phyloP scores from a whole-genome alignment of 2,888 invertebrate species.

The Byasa hedistus region DNA sequence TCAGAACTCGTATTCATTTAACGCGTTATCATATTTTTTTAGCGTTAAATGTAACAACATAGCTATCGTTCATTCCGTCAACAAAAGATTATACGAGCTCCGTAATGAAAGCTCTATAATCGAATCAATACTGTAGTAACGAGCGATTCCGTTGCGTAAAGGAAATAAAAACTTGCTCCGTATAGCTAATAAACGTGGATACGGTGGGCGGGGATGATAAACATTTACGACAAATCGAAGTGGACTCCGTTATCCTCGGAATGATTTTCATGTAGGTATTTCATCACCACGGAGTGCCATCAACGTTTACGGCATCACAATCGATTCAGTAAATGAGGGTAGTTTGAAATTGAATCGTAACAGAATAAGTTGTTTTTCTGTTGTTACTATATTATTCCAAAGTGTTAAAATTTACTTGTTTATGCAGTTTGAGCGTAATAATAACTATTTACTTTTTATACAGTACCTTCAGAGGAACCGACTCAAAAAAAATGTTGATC shows the following conservation, averaged over 20 bases:
- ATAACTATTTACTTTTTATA: too few species aligned
- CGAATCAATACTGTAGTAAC: conserved; percentile 22
- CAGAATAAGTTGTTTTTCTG: not conserved
- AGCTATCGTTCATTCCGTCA: conserved; percentile 7
- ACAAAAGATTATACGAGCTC: conserved; percentile 10
- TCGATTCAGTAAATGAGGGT: conserved; percentile 10
- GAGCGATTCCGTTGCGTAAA: conserved; percentile 19
- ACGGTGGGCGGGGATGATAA: conserved; percentile 23
- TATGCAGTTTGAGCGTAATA: too few species aligned
- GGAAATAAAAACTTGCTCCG: conserved; percentile 22
- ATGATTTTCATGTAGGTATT: conserved; percentile 19
- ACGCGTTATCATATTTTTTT: too few species aligned
- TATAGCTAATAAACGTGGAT: conserved; percentile 26
- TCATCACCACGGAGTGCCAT: conserved; percentile 15
- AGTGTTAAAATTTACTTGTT: too few species aligned
- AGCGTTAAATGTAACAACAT: too few species aligned
- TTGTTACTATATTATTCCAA: too few species aligned
- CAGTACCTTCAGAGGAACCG: too few species aligned
- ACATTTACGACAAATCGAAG: conserved; percentile 28
- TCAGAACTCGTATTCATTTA: too few species aligned
- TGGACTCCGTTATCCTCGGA: conserved; percentile 25
- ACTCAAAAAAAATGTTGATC: too few species aligned
- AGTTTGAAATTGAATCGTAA: conserved; percentile 5
- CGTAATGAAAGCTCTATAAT: conserved; percentile 24
- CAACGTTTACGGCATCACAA: conserved; percentile 14